phyloP scores from a whole-genome alignment of 2,888 invertebrate genomes.

The Brachyptera risi region DNA sequence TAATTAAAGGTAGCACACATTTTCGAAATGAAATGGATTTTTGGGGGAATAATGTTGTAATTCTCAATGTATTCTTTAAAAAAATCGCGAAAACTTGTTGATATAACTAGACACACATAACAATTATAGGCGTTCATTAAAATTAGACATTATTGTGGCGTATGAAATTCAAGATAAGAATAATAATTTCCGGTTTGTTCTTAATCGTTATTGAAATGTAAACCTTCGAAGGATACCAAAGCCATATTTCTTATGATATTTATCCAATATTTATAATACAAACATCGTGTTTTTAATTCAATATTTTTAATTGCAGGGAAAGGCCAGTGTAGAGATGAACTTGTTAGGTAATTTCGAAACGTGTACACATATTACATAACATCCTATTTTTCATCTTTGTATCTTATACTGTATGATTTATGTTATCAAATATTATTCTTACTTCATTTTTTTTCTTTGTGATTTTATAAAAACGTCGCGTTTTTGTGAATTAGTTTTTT shows the following conservation, averaged over 20 bases:
- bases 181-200: neutral
- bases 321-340: neutral
- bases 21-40: neutral
- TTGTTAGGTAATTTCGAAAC: too few species aligned
- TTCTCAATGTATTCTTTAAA: neutral
- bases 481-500: slow-evolving; percentile 15
- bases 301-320: neutral
- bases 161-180: neutral
- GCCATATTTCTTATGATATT: neutral
- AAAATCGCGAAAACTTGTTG: neutral
- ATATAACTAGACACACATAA: neutral
- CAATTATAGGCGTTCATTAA: neutral
- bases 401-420: neutral
- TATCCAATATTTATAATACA: neutral
- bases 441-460: slow-evolving; percentile 6
- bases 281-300: neutral
- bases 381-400: neutral
- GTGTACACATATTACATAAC: neutral
- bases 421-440: neutral
- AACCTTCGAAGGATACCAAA: slow-evolving; percentile 15
- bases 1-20: neutral
- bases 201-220: slow-evolving; percentile 10
- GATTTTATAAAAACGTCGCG: slow-evolving; percentile 1
- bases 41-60: neutral
- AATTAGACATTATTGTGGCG: neutral